Evolutionary conservation across 2,888 invertebrate genomes (phyloP).

Genomic region (Drosophila tripunctata): DNA sequence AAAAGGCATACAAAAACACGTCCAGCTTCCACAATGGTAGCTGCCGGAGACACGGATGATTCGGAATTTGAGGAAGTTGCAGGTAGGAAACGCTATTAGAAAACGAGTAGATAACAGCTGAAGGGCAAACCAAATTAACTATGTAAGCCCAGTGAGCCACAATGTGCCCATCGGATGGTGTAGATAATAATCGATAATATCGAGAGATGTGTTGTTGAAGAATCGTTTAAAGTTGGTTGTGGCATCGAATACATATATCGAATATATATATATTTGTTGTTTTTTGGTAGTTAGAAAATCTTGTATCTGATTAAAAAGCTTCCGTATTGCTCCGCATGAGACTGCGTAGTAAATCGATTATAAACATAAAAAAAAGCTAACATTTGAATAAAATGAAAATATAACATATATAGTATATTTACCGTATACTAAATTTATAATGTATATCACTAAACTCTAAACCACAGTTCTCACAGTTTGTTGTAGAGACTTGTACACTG

Average conservation of each 20-base stretch:
- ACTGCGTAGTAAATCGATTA: constrained; percentile 70
- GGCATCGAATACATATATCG: constrained; percentile 30
- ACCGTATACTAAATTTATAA: constrained; percentile 39
- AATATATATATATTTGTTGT: constrained; percentile 17
- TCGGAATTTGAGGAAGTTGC: constrained; percentile 91
- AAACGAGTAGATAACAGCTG: background rate
- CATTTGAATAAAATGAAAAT: constrained; percentile 3
- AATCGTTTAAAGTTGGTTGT: constrained; percentile 52
- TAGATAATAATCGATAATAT: no score
- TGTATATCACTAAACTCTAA: constrained; percentile 36
- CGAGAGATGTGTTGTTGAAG: no score
- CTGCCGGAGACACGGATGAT: constrained; percentile 85
- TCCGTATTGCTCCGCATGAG: constrained; percentile 77
- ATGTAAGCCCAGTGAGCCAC: no score
- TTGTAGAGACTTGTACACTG: no score
- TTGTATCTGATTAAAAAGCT: constrained; percentile 66
- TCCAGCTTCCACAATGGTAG: constrained; percentile 81
- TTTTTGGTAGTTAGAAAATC: constrained; percentile 62
- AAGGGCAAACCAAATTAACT: no score
- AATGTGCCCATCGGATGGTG: no score
- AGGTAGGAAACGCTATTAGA: constrained; percentile 85
- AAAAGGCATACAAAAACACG: constrained; percentile 81
- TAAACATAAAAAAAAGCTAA: constrained; percentile 20
- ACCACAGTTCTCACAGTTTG: constrained; percentile 31
- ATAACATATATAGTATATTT: constrained; percentile 33